Conservation (phyloP, 2,113 vertebrate genomes). For the Myxocyprinus asiaticus region DNA sequence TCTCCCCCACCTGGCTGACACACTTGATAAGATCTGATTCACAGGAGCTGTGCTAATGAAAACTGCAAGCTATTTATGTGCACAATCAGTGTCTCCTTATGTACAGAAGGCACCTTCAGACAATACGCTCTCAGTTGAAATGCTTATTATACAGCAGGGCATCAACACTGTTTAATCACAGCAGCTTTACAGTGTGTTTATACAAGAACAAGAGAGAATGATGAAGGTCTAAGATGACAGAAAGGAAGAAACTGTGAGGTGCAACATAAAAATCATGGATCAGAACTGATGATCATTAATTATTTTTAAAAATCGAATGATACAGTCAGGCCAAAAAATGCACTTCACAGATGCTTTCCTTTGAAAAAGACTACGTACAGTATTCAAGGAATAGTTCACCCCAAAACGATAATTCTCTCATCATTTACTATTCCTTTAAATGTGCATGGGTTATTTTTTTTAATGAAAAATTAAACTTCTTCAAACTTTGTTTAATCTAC, state of each 20-base stretch:
- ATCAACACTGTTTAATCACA: background rate
- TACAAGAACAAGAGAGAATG: slow-evolving; percentile 25
- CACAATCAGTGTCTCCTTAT: slow-evolving; percentile 9
- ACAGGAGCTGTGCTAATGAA: slow-evolving; percentile 1
- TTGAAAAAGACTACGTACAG: too few species aligned
- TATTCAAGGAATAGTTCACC: too few species aligned
- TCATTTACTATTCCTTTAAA: too few species aligned
- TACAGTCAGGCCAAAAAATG: background rate
- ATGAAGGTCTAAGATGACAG: slow-evolving; percentile 3
- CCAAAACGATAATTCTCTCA: too few species aligned
- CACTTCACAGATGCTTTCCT: too few species aligned
- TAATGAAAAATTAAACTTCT: too few species aligned
- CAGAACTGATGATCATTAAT: background rate
- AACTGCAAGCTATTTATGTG: slow-evolving; percentile 8
- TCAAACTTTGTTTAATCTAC: too few species aligned
- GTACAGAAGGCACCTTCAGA: slow-evolving; percentile 11
- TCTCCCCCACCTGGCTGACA: background rate
- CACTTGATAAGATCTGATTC: slow-evolving; percentile 31
- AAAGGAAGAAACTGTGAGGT: background rate
- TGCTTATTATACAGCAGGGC: background rate
- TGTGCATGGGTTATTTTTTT: too few species aligned
- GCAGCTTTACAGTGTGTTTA: background rate
- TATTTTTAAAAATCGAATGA: background rate
- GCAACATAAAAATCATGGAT: background rate
- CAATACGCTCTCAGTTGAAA: background rate